Conservation (phyloP, 2,113 vertebrate genomes). For the Ictidomys tridecemlineatus region DNA sequence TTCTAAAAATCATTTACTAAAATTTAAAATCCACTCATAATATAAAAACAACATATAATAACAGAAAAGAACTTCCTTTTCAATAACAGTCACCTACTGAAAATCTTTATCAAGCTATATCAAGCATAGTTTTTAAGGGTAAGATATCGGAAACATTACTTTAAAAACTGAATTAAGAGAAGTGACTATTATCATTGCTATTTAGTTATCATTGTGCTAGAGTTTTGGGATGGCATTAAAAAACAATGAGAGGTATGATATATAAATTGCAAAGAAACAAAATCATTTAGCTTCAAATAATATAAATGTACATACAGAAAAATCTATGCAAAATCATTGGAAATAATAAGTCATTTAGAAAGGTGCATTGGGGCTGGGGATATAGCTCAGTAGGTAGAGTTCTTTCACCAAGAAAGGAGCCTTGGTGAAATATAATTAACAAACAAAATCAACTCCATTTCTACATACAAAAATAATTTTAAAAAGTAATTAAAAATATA, state of each 20-base stretch:
- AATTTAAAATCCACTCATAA: neutral
- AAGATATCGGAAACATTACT: neutral
- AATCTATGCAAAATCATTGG: neutral
- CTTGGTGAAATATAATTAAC: neutral
- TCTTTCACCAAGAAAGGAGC: neutral
- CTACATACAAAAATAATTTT: neutral
- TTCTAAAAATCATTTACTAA: slow-evolving; percentile 38
- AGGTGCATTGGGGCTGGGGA: no score
- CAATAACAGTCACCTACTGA: neutral
- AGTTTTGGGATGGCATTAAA: neutral
- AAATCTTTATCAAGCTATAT: neutral
- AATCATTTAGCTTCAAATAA: neutral
- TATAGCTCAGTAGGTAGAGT: no score
- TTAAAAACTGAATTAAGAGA: slow-evolving; percentile 24
- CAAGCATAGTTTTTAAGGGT: neutral
- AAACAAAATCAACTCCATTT: slow-evolving; percentile 35
- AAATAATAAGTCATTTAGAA: neutral
- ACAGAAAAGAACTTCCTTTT: neutral
- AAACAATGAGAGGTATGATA: neutral
- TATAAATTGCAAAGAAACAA: neutral
- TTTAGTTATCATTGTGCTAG: neutral
- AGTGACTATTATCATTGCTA: neutral
- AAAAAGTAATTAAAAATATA: neutral
- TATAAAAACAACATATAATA: neutral
- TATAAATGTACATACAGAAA: neutral